Evolutionary conservation across 2,888 invertebrate genomes (phyloP), one percentile per base, ranked within the genome.

Genomic region (Drosophila mimica): DNA sequence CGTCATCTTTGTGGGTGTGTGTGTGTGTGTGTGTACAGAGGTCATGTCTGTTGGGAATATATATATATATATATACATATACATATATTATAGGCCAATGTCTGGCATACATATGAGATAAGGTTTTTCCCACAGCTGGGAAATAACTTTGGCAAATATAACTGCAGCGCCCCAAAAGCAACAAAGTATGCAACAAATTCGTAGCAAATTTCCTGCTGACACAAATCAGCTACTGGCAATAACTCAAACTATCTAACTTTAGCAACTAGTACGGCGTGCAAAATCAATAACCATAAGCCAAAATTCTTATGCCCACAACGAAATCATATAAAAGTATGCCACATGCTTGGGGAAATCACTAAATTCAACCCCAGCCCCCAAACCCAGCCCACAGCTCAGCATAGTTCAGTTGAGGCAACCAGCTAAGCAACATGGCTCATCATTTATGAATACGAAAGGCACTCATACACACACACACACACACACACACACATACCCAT

Each of bases 301-400:
- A 85, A 79, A 74, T 70, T 82, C 79, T 73, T 83, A 74, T 79
- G 79, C 79, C 73, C 83, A 77, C 79, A 80, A 71, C 68, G 86
- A 72, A 75, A 81, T 79, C 81, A 79, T 79, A 76, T 48, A 74
- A 88, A 85, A 89, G 79, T 88, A 75, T 83, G 87, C 89, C 88
- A 87, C 72, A 82, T 83, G 85, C 85, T 88, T 83, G 82, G 85
- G 85, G 88, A 88, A 88, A 88, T 89, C 88, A 84, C 81, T 84
- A 80, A 88, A 87, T 82, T 86, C 76, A 71, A 54, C 46, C 15
- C 25, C 4, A 46, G 20, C 13, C 4, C 3, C 7, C 46, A 46
- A 15, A 17, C 31, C 40, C 62, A 56, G 51, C 17, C 11, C 58
- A n/a, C 20, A 43, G 43, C 43, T 43, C 25, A n/a, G 57, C 28